Percentiles rank a stretch among this genome's conserved stretches.
Evolutionary conservation across 1,140 invertebrate genomes (phyloP).

Genomic region (Gonatopus flavifemur): DNA sequence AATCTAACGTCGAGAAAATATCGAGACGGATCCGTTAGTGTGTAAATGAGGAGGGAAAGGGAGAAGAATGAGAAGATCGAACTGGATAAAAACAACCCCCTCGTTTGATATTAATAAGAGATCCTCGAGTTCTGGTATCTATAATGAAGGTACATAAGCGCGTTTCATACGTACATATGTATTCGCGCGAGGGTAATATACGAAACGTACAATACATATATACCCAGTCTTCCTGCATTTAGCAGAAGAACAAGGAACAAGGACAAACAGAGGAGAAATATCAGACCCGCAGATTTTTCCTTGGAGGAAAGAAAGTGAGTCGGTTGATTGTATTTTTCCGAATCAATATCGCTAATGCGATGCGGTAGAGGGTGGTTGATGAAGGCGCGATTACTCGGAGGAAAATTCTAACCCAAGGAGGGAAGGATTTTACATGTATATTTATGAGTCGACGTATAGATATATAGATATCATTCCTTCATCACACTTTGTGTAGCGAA

Average conservation of each 20-base stretch:
- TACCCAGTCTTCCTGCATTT: background rate
- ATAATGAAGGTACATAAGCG: constrained; percentile 26
- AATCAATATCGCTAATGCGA: constrained; percentile 56
- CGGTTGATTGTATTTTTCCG: constrained; percentile 46
- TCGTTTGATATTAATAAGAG: constrained; percentile 44
- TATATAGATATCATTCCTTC: no score
- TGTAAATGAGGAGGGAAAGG: constrained; percentile 39
- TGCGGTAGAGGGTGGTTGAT: constrained; percentile 49
- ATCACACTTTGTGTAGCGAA: no score
- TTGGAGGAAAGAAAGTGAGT: background rate
- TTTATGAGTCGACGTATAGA: no score
- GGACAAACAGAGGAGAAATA: background rate
- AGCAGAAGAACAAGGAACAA: background rate
- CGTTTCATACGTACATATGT: background rate
- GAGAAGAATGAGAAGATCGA: constrained; percentile 6
- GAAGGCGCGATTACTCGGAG: constrained; percentile 36
- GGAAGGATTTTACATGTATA: no score
- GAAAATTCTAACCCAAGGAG: no score
- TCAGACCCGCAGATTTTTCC: no score
- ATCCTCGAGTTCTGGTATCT: constrained; percentile 27
- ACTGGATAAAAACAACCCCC: constrained; percentile 31
- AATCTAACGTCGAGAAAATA: constrained; percentile 25
- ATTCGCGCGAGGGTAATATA: constrained; percentile 1
- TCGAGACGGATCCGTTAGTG: constrained; percentile 23
- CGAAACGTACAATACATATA: background rate